Evolutionary conservation across 1,140 invertebrate genomes (phyloP), one percentile per base, ranked within the genome.

Genomic region (Steinernema feltiae): DNA sequence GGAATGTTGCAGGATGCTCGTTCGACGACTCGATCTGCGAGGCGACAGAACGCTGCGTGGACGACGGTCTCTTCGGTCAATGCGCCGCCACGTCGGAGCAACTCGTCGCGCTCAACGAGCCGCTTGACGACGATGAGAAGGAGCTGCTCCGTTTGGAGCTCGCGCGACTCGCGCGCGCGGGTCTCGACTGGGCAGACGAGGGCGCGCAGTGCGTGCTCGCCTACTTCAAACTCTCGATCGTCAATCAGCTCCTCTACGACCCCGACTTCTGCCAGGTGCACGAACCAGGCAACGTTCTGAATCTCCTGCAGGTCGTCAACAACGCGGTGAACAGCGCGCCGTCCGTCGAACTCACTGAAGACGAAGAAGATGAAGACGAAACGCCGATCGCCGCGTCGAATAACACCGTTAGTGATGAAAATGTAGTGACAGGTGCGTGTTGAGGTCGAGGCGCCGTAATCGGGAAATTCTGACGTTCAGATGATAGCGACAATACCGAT

Each of bases 211-310:
- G 79, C 71, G 78, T 80, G 0, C 71, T 80, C 32, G 79, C 79
- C 69, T 80, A 80, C 74, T 80, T 80, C 78, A 80, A 80, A 41
- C 71, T 80, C 41, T 79, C 78, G 17, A 80, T 80, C 71, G 69
- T 70, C 30, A 79, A 80, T 32, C 69, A 79, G n/a, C 73, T 80
- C 1, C 73, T 76, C 29, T 80, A 80, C 78, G 79, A 80, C 69
- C 77, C 78, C 17, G 79, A 80, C 24, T 80, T 80, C 46, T 80
- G 79, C 48, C 69, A 76, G 32, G 79, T 80, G 48, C 69, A 75
- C 21, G 35, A 80, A 30, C 79, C 79, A 0, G 63, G 70, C 0
- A 80, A 79, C 30, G 72, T 80, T 21, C 76, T 77, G 79, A 70
- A 77, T 7, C 53, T 80, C 3, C 76, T 80, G 31, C 76, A 79